Percentiles rank a stretch among this genome's conserved stretches.
Evolutionary conservation across 35 echinoderm and acorn worm genomes (phyloP).

Genomic region (Lytechinus pictus): DNA sequence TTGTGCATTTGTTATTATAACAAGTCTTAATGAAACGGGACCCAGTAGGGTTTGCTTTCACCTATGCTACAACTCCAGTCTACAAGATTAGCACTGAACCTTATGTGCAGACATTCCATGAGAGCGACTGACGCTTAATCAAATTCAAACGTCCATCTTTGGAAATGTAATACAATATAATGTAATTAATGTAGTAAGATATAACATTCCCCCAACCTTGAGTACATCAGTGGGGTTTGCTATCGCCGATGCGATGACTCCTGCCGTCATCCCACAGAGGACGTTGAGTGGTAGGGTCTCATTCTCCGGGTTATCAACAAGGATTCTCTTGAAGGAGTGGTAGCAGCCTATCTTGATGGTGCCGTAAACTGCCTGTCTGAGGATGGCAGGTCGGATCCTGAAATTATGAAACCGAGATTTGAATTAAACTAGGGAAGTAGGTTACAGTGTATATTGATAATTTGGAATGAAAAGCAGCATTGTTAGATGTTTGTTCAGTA

Average conservation of each 20-base stretch:
- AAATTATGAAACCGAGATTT: not conserved
- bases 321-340: slow-evolving; percentile 91
- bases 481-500: too few species aligned
- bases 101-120: too few species aligned
- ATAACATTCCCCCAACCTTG: slow-evolving; percentile 52
- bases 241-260: slow-evolving; percentile 82
- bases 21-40: too few species aligned
- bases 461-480: not conserved
- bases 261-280: slow-evolving; percentile 85
- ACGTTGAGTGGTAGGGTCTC: slow-evolving; percentile 89
- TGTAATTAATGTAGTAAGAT: not conserved
- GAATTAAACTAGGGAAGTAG: not conserved
- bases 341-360: slow-evolving; percentile 99
- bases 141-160: too few species aligned
- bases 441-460: not conserved
- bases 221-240: slow-evolving; percentile 98
- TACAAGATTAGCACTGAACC: too few species aligned
- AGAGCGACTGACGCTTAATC: too few species aligned
- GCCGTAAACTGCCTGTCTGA: slow-evolving; percentile 92
- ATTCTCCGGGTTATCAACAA: slow-evolving; percentile 86
- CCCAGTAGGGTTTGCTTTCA: too few species aligned
- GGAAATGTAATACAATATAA: too few species aligned
- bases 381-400: slow-evolving; percentile 88
- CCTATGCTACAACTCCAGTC: too few species aligned
- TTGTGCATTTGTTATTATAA: too few species aligned